These are phyloP conservation scores for Ophioderma brevispina DNA, from an alignment of 35 echinoderm and acorn worm genomes.

Conservation along the genomic window DNA sequence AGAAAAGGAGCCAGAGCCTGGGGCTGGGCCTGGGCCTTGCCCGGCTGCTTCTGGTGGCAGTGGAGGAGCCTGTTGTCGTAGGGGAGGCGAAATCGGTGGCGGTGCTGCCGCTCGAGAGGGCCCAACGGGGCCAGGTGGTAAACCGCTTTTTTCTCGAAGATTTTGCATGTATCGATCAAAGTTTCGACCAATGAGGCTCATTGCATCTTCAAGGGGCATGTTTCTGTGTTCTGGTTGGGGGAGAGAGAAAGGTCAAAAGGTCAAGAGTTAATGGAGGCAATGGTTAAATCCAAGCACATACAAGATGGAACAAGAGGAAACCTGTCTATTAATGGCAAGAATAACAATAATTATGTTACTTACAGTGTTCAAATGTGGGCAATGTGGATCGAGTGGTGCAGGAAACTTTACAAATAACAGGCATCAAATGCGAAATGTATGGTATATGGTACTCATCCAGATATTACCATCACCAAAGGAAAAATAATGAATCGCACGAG, in stretches of 20 bases:
- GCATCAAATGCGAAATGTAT: too few species aligned
- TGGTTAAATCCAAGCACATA: background rate
- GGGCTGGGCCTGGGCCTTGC: background rate
- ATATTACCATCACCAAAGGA: too few species aligned
- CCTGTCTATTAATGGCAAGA: too few species aligned
- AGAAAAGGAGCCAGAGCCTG: background rate
- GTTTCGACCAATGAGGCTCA: slow-evolving; percentile 91
- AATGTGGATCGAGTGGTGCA: too few species aligned
- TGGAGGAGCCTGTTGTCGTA: background rate
- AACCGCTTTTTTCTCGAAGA: slow-evolving; percentile 56
- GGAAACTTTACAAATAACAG: too few species aligned
- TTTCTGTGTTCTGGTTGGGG: slow-evolving; percentile 94
- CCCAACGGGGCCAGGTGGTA: background rate
- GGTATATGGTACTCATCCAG: too few species aligned
- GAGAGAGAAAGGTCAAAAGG: slow-evolving; percentile 15
- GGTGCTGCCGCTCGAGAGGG: background rate
- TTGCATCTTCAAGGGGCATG: slow-evolving; percentile 96
- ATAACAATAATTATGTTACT: too few species aligned
- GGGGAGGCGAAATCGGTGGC: background rate
- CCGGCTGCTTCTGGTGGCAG: slow-evolving; percentile 6
- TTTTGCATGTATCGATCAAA: slow-evolving; percentile 95
- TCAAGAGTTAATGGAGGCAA: background rate
- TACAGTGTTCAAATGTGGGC: too few species aligned
- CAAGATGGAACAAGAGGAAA: too few species aligned
- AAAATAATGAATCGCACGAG: too few species aligned